These are phyloP conservation scores for Brachionus koreanus DNA, from an alignment of 1,140 invertebrate species.

Conservation along the genomic window DNA sequence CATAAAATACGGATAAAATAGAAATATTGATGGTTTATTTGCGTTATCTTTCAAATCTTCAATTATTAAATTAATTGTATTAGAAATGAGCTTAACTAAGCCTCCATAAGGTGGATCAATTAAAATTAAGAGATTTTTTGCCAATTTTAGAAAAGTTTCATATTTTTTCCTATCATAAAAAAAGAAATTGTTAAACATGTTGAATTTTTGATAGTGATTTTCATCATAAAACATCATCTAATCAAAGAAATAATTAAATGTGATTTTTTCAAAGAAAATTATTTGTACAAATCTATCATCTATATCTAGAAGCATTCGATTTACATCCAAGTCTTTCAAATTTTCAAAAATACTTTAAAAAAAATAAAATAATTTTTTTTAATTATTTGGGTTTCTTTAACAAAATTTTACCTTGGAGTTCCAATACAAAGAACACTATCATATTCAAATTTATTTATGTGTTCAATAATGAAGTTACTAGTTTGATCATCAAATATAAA, in stretches of 20 bases:
- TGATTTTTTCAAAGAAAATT: not conserved
- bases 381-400: not conserved
- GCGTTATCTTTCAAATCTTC: not conserved
- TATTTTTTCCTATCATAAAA: not conserved
- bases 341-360: constrained; percentile 21
- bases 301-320: not conserved
- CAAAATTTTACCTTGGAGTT: not conserved
- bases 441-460: constrained; percentile 12
- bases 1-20: constrained; percentile 43
- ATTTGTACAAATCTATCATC: constrained; percentile 28
- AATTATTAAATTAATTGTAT: constrained; percentile 10
- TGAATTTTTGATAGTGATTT: constrained; percentile 2
- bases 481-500: constrained; percentile 18
- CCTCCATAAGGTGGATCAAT: constrained; percentile 44
- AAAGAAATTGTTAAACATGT: constrained; percentile 41
- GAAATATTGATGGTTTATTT: not conserved
- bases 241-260: not conserved
- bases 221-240: constrained; percentile 24
- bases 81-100: not conserved
- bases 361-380: not conserved
- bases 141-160: not conserved
- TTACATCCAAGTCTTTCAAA: not conserved
- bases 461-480: not conserved
- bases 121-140: constrained; percentile 32
- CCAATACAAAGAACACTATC: constrained; percentile 42